Evolutionary conservation across 2,797 vertebrate genomes (phyloP), one percentile per base, ranked within the genome.

Genomic region (Toxotes lorentzi): DNA sequence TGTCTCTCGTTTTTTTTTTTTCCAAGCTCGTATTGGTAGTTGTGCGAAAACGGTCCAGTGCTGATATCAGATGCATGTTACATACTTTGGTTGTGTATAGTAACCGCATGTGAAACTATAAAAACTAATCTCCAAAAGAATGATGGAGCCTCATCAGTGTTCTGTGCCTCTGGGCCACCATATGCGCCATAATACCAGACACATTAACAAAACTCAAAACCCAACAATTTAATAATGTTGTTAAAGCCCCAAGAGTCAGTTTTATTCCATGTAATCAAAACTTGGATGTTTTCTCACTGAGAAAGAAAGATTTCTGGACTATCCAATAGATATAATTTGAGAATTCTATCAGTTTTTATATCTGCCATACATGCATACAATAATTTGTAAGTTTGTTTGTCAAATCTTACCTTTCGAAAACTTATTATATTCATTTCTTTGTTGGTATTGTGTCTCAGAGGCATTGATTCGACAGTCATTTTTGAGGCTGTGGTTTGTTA

Each of bases 51-150:
- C 59, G 79, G 76, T 77, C 67, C n/a, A 74, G 64, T 70, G 72
- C 53, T 57, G 24, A 64, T 88, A 81, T 64, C 58, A 84, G 74
- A 92, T 83, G 82, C 77, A 86, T 84, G 53, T 75, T 74, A n/a
- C 50, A 63, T 80, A 83, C 34, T 35, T 81, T 85, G 68, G 51
- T 57, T 60, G 48, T 50, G 66, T 40, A 74, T 81, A 48, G 64
- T 58, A 77, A 82, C 65, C 13, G 12, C 65, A 67, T 63, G 64
- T 72, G 27, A 82, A 75, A 76, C 40, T 78, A 74, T 79, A n/a
- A 62, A 75, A 73, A 67, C 17, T 57, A 70, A 74, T 83, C 72
- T 79, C 77, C 66, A 77, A 72, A 62, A 76, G 19, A 53, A 58
- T 17, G 48, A 48, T 35, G 40, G 19, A 58, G 24, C 13, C 30